A percentile compares a stretch with the other conserved stretches of the same genome.
Evolutionary conservation across 2,888 invertebrate genomes (phyloP).

Genomic region (Elmis aenea): DNA sequence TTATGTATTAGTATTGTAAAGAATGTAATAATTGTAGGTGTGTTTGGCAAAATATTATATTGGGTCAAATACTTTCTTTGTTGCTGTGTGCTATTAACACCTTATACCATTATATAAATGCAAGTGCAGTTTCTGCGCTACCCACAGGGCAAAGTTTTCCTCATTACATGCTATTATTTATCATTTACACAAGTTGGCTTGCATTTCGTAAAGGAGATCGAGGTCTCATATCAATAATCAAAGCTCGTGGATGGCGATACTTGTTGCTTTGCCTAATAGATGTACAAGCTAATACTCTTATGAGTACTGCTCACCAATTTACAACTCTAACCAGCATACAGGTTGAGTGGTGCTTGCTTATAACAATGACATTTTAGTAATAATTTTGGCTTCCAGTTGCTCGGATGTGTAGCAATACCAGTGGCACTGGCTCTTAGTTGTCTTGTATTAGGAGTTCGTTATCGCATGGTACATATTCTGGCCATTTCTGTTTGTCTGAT

Average conservation of each 20-base stretch:
- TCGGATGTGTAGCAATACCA: conserved; percentile 82
- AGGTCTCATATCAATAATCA: conserved; percentile 59
- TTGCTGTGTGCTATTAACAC: conserved; percentile 74
- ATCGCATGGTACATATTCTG: conserved; percentile 69
- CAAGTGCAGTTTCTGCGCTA: conserved; percentile 63
- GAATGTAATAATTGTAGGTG: conserved; percentile 54
- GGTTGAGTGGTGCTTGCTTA: conserved; percentile 43
- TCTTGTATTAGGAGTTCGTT: conserved; percentile 69
- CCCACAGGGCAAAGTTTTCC: conserved; percentile 78
- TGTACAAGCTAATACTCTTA: conserved; percentile 80
- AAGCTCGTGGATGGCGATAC: conserved; percentile 71
- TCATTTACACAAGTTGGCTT: conserved; percentile 71
- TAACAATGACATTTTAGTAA: conserved; percentile 4
- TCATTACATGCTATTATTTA: conserved; percentile 70
- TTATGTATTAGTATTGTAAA: conserved; percentile 4
- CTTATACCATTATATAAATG: conserved; percentile 65
- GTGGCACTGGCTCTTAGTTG: conserved; percentile 74
- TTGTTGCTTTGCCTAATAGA: conserved; percentile 72
- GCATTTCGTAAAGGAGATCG: conserved; percentile 62
- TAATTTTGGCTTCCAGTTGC: conserved; percentile 58
- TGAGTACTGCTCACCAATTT: conserved; percentile 74
- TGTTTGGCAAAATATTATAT: conserved; percentile 66
- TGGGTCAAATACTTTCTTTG: conserved; percentile 72
- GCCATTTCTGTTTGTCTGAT: conserved; percentile 76
- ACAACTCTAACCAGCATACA: conserved; percentile 69